Base-by-base conservation (phyloP, 2,797 vertebrate genomes). In the Gobionotothen gibberifrons region DNA sequence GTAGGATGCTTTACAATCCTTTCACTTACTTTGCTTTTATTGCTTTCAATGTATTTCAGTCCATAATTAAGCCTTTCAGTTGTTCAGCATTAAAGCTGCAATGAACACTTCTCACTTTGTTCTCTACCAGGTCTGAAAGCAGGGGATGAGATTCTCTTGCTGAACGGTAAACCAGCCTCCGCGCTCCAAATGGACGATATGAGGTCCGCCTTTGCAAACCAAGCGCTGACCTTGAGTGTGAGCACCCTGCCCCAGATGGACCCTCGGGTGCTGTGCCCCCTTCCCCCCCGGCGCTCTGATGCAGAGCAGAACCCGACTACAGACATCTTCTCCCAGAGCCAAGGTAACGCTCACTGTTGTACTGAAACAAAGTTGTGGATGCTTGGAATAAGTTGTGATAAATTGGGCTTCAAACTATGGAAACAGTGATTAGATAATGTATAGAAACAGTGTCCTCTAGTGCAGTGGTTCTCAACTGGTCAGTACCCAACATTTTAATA, bases 71-170 rank as follows among this genome's bases (percentile, higher is more conserved):
- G 17, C 4, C 21, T 6, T 16, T 26, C 13, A 11, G 15, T 4
- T 43, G 47, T 11, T 46, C 12, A 3, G 0, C 8, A 32, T 65
- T 52, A 19, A 40, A 21, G 9, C 2, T 5, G 11, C 46, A 16
- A 40, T 16, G 29, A 5, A 46, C 36, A 54, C 61, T 43, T 58
- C 4, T 47, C 8, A 17, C 43, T 16, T 29, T 9, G 15, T 17
- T 19, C 1, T 64, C 17, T 52, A 5, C 36, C 68, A 99, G 98
- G 97, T 75, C 84, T 99, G 83, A 96, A 93, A 89, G 92, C 90
- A 0, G 97, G 96, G 0, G 98, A 98, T 49, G 97, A 99, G 89
- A 94, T 99, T 74, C 81, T 98, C 70, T 90, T 97, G 84, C 91
- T 99, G 64, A 98, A 97, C 54, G 93, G 90, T 9, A 96, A 96